These are phyloP conservation scores for Ammodytes marinus DNA, from an alignment of 2,113 vertebrate species.

Conservation along the genomic window DNA sequence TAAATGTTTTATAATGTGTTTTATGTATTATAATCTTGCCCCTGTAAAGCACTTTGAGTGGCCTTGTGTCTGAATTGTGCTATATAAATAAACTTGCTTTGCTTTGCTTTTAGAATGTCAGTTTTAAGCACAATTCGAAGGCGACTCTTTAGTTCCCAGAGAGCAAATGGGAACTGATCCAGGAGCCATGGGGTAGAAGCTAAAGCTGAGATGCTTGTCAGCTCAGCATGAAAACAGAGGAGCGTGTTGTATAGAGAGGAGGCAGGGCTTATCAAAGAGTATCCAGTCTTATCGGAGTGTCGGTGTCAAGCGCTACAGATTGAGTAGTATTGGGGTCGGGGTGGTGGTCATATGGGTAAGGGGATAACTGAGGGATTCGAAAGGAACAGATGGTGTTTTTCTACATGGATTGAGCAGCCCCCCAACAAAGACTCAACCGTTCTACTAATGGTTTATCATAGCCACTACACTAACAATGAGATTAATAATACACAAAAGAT, in stretches of 20 bases:
- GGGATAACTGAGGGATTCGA: constrained; percentile 40
- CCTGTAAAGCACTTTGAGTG: no score
- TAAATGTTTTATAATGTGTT: no score
- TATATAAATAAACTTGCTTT: no score
- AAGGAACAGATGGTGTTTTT: constrained; percentile 80
- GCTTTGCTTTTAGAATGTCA: no score
- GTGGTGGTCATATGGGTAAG: constrained; percentile 33
- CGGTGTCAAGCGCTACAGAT: constrained; percentile 42
- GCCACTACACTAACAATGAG: neutral
- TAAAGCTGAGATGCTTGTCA: constrained; percentile 20
- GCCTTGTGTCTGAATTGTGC: no score
- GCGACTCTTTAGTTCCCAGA: neutral
- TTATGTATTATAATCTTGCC: no score
- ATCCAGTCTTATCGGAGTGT: constrained; percentile 20
- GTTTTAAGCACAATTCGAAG: no score
- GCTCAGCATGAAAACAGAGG: neutral
- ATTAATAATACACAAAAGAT: constrained; percentile 11
- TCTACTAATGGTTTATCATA: constrained; percentile 2
- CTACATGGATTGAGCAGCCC: constrained; percentile 45
- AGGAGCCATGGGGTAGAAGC: neutral
- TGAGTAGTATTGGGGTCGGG: constrained; percentile 35
- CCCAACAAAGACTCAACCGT: constrained; percentile 21
- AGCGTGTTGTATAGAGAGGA: neutral
- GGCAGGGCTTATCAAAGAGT: constrained; percentile 21
- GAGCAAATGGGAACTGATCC: neutral